Percentiles rank a stretch among this genome's conserved stretches.
Conservation (phyloP, 1,140 invertebrate genomes). For the Grapholita molesta region DNA sequence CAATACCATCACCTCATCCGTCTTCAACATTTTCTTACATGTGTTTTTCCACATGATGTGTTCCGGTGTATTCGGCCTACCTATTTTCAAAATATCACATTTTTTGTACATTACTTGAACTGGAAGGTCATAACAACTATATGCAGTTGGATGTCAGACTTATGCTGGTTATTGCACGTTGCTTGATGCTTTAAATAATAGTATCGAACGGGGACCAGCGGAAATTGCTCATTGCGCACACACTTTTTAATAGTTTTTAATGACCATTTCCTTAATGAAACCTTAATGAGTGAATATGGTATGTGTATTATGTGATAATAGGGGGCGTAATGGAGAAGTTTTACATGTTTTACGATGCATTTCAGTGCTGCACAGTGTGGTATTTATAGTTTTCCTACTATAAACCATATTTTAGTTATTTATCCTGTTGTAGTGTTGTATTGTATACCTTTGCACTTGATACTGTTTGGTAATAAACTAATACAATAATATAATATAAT, state of each 20-base stretch:
- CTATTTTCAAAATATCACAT: neutral
- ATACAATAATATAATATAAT: too few relatives aligned
- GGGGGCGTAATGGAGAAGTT: neutral
- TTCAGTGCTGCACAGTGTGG: too few relatives aligned
- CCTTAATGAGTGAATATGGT: constrained; percentile 50
- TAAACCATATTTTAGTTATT: neutral
- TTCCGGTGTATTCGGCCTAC: neutral
- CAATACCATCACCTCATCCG: neutral
- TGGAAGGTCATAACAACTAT: neutral
- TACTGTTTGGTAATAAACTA: too few relatives aligned
- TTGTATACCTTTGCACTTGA: neutral
- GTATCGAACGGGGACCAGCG: constrained; percentile 27
- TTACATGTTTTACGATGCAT: neutral
- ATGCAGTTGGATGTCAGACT: neutral
- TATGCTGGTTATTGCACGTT: neutral
- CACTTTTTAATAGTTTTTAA: constrained; percentile 45
- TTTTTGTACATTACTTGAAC: neutral
- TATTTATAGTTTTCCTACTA: neutral
- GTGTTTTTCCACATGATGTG: neutral
- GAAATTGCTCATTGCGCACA: constrained; percentile 59
- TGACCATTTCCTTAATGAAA: constrained; percentile 59
- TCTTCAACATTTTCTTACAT: neutral
- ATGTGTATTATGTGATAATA: constrained; percentile 9
- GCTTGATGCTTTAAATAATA: neutral
- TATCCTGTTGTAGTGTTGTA: neutral